Base-by-base conservation (phyloP, 2,797 vertebrate genomes). In the Xerus rutilus region DNA sequence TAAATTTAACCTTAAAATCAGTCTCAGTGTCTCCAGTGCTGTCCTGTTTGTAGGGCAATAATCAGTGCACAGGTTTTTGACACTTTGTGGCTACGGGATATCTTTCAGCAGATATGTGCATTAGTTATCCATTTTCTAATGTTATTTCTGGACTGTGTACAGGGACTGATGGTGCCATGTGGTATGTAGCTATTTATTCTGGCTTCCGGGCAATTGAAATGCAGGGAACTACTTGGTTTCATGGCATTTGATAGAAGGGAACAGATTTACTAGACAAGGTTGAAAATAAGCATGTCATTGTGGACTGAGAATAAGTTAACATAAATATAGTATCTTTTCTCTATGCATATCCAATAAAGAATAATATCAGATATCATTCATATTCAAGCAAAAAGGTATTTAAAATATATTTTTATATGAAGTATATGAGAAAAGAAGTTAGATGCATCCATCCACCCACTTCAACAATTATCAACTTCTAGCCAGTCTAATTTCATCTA, bases 11-110 rank as follows among this genome's bases (percentile, higher is more conserved):
- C 84, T 70, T 88, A 76, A 89, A 77, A 93, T 86, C 93, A 94
- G 96, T 95, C 95, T 96, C 85, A 72, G 86, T 81, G 96, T 96
- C 87, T 93, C 96, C 94, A 0, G 0, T 21, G 25, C 70, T 15
- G n/a, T 96, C 87, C 97, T 97, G 86, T 97, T 98, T 97, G 92
- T 47, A 90, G 87, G 87, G 89, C 85, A 96, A 83, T 96, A 62
- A 62, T 93, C 32, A 13, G 47, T 81, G 49, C 77, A 70, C 92
- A 87, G 49, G 30, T 89, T 95, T 52, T 65, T 96, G 84, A 88
- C 90, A 86, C 72, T 69, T 76, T 89, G 64, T 49, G 89, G 47
- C 97, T 83, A 89, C 21, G 91, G 84, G 76, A 85, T 91, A 78
- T 94, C 83, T 70, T 85, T 87, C 45, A 87, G 90, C 67, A 89